Conservation (phyloP, 2,113 vertebrate genomes). For the Oxygymnocypris stewartii region DNA sequence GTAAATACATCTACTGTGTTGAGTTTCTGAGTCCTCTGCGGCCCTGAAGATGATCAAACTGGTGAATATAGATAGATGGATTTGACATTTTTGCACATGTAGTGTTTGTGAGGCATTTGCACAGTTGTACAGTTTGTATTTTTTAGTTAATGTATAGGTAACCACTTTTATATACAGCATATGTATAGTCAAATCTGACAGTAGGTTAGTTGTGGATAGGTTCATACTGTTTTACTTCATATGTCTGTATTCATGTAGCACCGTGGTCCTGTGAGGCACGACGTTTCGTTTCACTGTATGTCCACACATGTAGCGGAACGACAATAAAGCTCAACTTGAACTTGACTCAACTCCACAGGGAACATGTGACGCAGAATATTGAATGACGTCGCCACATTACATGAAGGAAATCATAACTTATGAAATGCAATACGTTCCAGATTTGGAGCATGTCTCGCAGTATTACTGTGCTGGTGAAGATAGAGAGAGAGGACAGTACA, state of each 20-base stretch:
- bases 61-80: not conserved
- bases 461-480: not conserved
- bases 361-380: not conserved
- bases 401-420: not conserved
- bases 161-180: too few species aligned
- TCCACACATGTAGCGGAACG: too few species aligned
- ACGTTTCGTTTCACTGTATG: too few species aligned
- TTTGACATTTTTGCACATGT: not conserved
- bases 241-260: too few species aligned
- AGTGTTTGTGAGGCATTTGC: too few species aligned
- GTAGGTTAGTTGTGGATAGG: too few species aligned
- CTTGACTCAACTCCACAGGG: not conserved
- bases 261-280: too few species aligned
- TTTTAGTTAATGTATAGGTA: too few species aligned
- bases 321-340: too few species aligned
- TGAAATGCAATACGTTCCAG: not conserved
- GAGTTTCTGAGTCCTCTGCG: not conserved
- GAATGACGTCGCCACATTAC: not conserved
- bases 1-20: not conserved
- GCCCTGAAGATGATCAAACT: not conserved
- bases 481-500: not conserved
- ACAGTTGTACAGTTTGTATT: too few species aligned
- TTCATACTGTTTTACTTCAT: too few species aligned
- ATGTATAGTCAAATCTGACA: too few species aligned
- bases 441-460: not conserved